phyloP scores from a whole-genome alignment of 2,797 vertebrate genomes.

The Thunnus albacares region DNA sequence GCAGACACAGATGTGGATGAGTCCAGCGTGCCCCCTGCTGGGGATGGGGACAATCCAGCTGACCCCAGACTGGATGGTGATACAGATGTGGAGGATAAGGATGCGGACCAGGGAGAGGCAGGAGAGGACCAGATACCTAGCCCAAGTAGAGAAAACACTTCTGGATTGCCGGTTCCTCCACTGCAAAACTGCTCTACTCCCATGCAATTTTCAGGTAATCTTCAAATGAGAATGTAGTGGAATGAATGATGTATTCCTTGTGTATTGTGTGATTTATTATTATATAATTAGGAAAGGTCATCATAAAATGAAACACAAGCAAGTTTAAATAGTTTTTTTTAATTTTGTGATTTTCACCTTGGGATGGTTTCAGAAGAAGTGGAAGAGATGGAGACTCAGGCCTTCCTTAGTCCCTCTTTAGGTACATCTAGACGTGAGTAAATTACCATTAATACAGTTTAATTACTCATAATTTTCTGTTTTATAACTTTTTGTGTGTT shows the following conservation, averaged over 20 bases:
- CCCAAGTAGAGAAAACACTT: constrained; percentile 41
- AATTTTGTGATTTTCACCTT: constrained; percentile 9
- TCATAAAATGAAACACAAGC: neutral
- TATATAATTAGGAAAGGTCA: no score
- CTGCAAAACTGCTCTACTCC: constrained; percentile 79
- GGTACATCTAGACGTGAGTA: constrained; percentile 69
- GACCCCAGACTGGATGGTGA: constrained; percentile 48
- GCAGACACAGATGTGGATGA: constrained; percentile 61
- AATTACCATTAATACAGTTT: neutral
- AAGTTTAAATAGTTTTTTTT: constrained; percentile 8
- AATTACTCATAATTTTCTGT: neutral
- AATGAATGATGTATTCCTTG: neutral
- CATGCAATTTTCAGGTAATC: constrained; percentile 69
- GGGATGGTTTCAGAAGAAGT: constrained; percentile 41
- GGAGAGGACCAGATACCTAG: constrained; percentile 36
- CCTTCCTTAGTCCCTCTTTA: constrained; percentile 69
- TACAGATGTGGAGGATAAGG: constrained; percentile 70
- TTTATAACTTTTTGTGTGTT: constrained; percentile 13
- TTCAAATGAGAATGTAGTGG: neutral
- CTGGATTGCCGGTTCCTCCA: constrained; percentile 19
- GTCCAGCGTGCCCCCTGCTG: constrained; percentile 9
- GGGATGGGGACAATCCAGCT: neutral
- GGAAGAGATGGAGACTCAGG: constrained; percentile 83
- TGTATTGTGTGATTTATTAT: no score
- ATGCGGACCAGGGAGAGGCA: constrained; percentile 10